These are phyloP conservation scores for Euglossa dilemma DNA, from an alignment of 1,140 invertebrate genomes.

Conservation along the genomic window DNA sequence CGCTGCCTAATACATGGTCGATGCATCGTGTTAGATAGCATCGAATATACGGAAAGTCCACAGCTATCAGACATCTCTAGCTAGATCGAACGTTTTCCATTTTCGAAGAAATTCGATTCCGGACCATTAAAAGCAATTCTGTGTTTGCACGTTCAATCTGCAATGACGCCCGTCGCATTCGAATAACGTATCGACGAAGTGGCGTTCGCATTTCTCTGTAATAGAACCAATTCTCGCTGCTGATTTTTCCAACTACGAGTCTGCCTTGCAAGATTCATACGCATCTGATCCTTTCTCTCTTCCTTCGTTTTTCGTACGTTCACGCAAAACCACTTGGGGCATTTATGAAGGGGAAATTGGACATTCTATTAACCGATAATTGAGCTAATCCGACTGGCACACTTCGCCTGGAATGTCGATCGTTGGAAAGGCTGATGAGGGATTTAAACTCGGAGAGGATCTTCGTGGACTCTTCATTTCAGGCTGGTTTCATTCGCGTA, in stretches of 20 bases:
- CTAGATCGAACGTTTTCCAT: conserved; percentile 15
- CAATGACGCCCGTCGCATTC: background rate
- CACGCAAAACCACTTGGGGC: background rate
- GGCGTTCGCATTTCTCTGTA: conserved; percentile 3
- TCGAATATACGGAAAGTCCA: too few relatives aligned
- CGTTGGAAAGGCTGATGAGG: background rate
- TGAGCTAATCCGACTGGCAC: background rate
- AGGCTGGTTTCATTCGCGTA: background rate
- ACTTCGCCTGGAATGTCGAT: background rate
- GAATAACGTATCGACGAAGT: conserved; percentile 10
- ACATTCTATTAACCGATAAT: background rate
- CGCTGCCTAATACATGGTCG: background rate
- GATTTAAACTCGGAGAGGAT: background rate
- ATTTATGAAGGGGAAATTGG: background rate
- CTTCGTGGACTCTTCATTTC: background rate
- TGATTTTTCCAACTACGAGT: background rate
- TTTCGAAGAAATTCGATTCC: conserved; percentile 36
- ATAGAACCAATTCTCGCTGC: conserved; percentile 2
- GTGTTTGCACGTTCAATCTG: conserved; percentile 22
- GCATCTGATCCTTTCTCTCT: background rate
- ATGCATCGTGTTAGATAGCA: background rate
- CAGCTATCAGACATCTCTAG: background rate
- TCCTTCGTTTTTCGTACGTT: background rate
- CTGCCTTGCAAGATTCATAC: background rate
- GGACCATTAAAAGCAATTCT: conserved; percentile 45